phyloP scores from a whole-genome alignment of 2,797 vertebrate genomes.

The Dendrocincla tyrannina region DNA sequence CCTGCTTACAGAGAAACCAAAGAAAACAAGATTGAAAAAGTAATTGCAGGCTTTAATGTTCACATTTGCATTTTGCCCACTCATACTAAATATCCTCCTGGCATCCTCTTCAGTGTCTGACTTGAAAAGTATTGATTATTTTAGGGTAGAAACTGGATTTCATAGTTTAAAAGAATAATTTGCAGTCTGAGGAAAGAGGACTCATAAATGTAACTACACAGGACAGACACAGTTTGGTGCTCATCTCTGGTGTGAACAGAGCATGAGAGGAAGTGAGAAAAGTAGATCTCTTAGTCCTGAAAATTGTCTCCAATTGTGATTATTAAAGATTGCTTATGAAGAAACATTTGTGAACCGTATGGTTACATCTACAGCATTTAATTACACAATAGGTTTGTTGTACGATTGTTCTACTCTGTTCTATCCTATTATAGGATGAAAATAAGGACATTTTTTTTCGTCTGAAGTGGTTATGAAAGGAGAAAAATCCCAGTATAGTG shows the following conservation, averaged over 20 bases:
- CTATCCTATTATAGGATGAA: not conserved
- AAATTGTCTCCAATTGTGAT: accelerated
- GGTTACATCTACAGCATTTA: not conserved
- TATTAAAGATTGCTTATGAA: not conserved
- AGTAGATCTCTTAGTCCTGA: not conserved
- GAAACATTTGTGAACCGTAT: not conserved
- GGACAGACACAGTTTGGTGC: not conserved
- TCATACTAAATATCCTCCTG: not conserved
- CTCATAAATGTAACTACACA: not conserved
- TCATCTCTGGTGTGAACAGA: not conserved
- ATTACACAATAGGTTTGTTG: not conserved
- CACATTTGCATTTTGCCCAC: not conserved
- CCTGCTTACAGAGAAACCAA: not conserved
- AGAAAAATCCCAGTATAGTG: not conserved
- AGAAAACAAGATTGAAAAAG: not conserved
- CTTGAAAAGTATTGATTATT: not conserved
- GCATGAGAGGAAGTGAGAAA: not conserved
- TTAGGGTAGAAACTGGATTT: not conserved
- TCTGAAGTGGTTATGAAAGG: not conserved
- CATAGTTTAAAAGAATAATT: not conserved
- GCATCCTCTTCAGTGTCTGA: not conserved
- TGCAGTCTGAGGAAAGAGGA: not conserved
- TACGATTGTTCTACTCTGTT: not conserved
- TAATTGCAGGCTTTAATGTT: not conserved
- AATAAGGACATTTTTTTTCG: not conserved